Evolutionary conservation across 2,113 vertebrate species (phyloP).

Genomic region (Neomonachus schauinslandi): DNA sequence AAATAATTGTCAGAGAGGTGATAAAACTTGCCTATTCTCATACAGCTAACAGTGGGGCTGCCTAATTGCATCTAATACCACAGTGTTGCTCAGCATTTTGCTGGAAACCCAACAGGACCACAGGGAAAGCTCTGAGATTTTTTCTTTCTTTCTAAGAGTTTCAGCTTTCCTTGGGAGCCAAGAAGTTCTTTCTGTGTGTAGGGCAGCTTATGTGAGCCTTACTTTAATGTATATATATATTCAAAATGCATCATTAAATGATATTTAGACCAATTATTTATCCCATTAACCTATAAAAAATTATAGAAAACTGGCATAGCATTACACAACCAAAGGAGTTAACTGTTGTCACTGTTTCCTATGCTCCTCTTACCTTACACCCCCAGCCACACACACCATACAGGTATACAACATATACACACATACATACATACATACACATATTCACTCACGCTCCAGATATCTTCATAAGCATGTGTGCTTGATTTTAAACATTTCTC

Average conservation of each 20-base stretch:
- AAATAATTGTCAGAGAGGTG: not conserved
- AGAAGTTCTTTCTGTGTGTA: not conserved
- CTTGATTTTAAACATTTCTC: not conserved
- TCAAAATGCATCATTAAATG: conserved; percentile 63
- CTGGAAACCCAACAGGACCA: not conserved
- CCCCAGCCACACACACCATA: not conserved
- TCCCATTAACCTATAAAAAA: conserved; percentile 80
- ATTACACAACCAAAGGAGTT: conserved; percentile 79
- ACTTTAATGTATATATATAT: conserved; percentile 77
- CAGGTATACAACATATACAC: not conserved
- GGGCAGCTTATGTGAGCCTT: not conserved
- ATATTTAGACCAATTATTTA: conserved; percentile 75
- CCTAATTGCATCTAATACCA: not conserved
- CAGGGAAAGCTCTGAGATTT: not conserved
- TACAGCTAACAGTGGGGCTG: not conserved
- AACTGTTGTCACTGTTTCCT: conserved; percentile 73
- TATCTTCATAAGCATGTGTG: not conserved
- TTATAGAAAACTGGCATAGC: conserved; percentile 74
- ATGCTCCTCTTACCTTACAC: not conserved
- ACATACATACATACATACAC: not conserved
- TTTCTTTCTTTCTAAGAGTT: not conserved
- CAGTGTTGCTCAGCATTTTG: not conserved
- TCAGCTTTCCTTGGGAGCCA: not conserved
- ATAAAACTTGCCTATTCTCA: not conserved
- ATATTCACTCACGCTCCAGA: not conserved